phyloP scores from a whole-genome alignment of 1,140 invertebrate species.

The Drosophila lowei region DNA sequence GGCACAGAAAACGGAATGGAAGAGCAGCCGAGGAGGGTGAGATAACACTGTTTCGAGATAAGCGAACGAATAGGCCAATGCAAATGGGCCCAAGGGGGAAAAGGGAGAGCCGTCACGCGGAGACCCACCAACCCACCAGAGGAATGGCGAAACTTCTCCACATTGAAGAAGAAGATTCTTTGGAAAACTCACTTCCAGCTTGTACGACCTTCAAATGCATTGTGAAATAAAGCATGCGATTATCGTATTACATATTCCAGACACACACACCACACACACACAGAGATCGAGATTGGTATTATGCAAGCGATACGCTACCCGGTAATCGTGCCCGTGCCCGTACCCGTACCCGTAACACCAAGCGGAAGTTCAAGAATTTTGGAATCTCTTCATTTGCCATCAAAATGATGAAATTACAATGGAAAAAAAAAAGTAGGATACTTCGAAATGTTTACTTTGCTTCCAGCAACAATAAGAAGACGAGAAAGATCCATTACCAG shows the following conservation, averaged over 20 bases:
- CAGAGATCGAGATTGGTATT: not conserved
- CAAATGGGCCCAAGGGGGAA: slow-evolving; percentile 7
- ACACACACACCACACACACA: slow-evolving; percentile 12
- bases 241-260: slow-evolving; percentile 72
- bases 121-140: slow-evolving; percentile 14
- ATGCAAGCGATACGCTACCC: not conserved
- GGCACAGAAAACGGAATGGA: not conserved
- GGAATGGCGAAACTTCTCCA: slow-evolving; percentile 7
- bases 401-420: too few relatives aligned
- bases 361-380: slow-evolving; percentile 51
- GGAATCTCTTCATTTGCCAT: too few relatives aligned
- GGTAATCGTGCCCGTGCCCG: too few relatives aligned
- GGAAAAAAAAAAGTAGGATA: too few relatives aligned
- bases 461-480: not conserved
- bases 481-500: slow-evolving; percentile 6
- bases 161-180: too few relatives aligned
- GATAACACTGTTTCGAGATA: slow-evolving; percentile 8
- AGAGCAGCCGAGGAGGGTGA: not conserved
- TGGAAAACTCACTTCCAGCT: slow-evolving; percentile 7
- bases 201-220: slow-evolving; percentile 51
- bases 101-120: not conserved
- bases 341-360: slow-evolving; percentile 24
- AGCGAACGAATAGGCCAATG: slow-evolving; percentile 24
- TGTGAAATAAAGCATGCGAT: slow-evolving; percentile 24
- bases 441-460: not conserved